A percentile compares a stretch with the other conserved stretches of the same genome.
phyloP scores from a whole-genome alignment of 1,140 invertebrate genomes.

The Magallana ariakensis region DNA sequence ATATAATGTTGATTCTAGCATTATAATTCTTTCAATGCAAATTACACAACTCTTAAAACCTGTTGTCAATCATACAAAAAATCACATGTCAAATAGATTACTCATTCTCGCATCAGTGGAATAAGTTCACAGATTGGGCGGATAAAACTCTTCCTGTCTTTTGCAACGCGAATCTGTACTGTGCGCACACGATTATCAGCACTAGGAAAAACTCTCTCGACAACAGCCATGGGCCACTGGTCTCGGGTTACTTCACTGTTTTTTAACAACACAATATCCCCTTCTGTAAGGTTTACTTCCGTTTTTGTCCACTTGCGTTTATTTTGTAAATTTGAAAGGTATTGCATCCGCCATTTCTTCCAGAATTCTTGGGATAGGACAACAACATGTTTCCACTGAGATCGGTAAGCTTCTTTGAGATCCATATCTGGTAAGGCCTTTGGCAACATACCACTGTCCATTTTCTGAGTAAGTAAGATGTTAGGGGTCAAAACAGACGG shows the following conservation, averaged over 20 bases:
- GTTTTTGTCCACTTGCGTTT: constrained; percentile 10
- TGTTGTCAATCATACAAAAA: too few relatives aligned
- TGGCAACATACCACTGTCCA: neutral
- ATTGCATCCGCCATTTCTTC: constrained; percentile 6
- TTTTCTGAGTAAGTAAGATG: constrained; percentile 41
- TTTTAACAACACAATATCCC: constrained; percentile 25
- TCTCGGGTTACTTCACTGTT: neutral
- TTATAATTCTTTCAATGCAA: too few relatives aligned
- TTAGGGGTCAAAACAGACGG: constrained; percentile 28
- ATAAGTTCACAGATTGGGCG: neutral
- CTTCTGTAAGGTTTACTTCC: neutral
- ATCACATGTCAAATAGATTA: too few relatives aligned
- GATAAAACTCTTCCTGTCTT: neutral
- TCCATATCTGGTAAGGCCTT: constrained; percentile 21
- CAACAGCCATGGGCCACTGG: constrained; percentile 13
- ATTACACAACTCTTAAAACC: too few relatives aligned
- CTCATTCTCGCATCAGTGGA: too few relatives aligned
- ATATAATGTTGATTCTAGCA: too few relatives aligned
- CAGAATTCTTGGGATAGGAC: constrained; percentile 41
- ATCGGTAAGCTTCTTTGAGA: neutral
- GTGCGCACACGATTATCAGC: constrained; percentile 24
- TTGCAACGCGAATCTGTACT: constrained; percentile 20
- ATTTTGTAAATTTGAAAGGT: neutral
- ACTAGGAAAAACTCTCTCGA: constrained; percentile 30
- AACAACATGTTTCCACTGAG: constrained; percentile 41